Evolutionary conservation across 2,113 vertebrate species (phyloP).

Genomic region (Lophochroa leadbeateri): DNA sequence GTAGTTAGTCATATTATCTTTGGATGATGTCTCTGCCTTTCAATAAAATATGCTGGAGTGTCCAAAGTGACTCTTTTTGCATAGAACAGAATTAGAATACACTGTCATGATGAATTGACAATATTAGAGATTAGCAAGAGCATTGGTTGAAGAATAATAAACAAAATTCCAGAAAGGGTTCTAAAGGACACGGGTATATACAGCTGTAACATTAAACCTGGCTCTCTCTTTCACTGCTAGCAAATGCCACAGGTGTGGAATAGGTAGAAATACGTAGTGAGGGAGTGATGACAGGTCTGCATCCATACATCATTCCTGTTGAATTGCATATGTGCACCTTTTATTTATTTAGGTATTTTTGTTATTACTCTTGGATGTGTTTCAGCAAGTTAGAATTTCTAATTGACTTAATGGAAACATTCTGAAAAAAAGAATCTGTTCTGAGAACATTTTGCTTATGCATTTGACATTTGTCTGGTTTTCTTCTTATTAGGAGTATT

Average conservation of each 20-base stretch:
- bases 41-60: background rate
- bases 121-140: background rate
- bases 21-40: background rate
- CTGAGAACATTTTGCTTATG: background rate
- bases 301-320: conserved; percentile 15
- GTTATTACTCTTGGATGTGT: conserved; percentile 10
- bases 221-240: background rate
- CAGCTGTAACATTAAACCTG: background rate
- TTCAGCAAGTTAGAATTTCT: conserved; percentile 48
- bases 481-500: background rate
- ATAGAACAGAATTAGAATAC: background rate
- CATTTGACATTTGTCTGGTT: background rate
- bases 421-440: background rate
- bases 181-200: background rate
- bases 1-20: background rate
- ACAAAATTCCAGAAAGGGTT: background rate
- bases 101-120: background rate
- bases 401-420: conserved; percentile 43
- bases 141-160: background rate
- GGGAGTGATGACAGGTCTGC: conserved; percentile 17
- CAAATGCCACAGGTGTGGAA: conserved; percentile 5
- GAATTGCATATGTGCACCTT: conserved; percentile 30
- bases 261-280: conserved; percentile 9
- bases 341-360: conserved; percentile 40
- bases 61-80: background rate